Base-by-base conservation (phyloP, 2,797 vertebrate genomes). In the Harpagifer antarcticus region DNA sequence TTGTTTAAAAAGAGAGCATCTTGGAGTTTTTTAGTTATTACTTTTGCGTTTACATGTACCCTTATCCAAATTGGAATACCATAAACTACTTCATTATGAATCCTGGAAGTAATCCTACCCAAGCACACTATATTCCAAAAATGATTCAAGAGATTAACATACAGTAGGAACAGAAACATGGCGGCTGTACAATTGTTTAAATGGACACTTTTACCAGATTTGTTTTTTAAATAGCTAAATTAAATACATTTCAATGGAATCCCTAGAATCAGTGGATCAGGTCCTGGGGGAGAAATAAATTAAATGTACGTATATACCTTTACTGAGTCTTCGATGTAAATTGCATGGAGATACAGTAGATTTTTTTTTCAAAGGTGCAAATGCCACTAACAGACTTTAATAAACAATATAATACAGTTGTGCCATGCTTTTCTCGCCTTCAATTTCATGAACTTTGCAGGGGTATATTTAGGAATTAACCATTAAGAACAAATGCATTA, bases 401-500 rank as follows among this genome's bases (percentile, higher is more conserved):
- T 49, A 37, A 53, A 63, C 43, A 57, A 44, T 16, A 19, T 42
- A 14, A 44, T 13, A 59, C 23, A 55, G 9, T 19, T 33, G 44
- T 57, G 9, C 19, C 23, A 15, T 45, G 27, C 23, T 19, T 15
- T 37, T 56, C 54, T 56, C 42, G 27, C 43, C 52, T 74, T 54
- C 42, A 42, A 56, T 47, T 47, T 23, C 6, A 10, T 67, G 19
- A 14, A 17, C 33, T 9, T 47, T 49, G 58, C 2, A 27, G n/a
- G 27, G 27, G 16, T 42, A 14, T 33, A 40, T 73, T 58, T 61
- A 50, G 27, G 54, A 56, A 42, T 42, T 7, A 72, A 58, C 54
- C 31, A 67, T 78, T 20, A 52, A 0, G 13, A 43, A 15, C 7
- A 70, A 78, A 82, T 78, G 47, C 13, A 56, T 68, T 72, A 64